A percentile compares a stretch with the other conserved stretches of the same genome.
Evolutionary conservation across 2,113 vertebrate species (phyloP).

Genomic region (Thymallus thymallus): DNA sequence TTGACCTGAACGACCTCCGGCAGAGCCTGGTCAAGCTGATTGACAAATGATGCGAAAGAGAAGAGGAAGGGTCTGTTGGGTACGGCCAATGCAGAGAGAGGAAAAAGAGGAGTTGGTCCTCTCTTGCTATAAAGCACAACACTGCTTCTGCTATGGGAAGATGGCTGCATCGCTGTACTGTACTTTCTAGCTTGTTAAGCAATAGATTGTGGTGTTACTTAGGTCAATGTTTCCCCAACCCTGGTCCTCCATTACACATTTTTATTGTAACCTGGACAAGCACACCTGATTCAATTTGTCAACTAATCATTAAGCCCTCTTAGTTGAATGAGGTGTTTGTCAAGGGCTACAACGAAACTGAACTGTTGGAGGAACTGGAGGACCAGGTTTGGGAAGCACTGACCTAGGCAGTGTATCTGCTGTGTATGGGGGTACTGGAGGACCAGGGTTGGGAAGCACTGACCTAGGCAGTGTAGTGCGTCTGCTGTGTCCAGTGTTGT

Average conservation of each 20-base stretch:
- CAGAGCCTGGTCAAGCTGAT: constrained; percentile 89
- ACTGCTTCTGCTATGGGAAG: constrained; percentile 24
- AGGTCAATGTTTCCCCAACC: not conserved
- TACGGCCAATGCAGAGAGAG: not conserved
- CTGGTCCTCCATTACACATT: no score
- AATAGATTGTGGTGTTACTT: constrained; percentile 21
- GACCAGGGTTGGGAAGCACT: no score
- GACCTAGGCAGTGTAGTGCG: constrained; percentile 8
- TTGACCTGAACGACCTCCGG: constrained; percentile 90
- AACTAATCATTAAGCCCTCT: no score
- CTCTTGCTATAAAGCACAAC: constrained; percentile 38
- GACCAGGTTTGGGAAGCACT: no score
- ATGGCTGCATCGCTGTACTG: not conserved
- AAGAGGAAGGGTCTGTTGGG: not conserved
- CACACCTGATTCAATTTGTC: no score
- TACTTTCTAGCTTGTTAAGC: constrained; percentile 1
- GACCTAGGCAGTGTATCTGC: constrained; percentile 8
- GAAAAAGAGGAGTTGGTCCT: constrained; percentile 5
- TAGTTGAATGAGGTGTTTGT: no score
- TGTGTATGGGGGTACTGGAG: constrained; percentile 12
- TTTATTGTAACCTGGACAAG: no score
- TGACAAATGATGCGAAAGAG: constrained; percentile 67
- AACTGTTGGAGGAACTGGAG: no score
- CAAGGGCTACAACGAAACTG: no score
- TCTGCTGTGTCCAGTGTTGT: constrained; percentile 30